phyloP scores from a whole-genome alignment of 2,797 vertebrate species.

The Chiloscyllium punctatum region DNA sequence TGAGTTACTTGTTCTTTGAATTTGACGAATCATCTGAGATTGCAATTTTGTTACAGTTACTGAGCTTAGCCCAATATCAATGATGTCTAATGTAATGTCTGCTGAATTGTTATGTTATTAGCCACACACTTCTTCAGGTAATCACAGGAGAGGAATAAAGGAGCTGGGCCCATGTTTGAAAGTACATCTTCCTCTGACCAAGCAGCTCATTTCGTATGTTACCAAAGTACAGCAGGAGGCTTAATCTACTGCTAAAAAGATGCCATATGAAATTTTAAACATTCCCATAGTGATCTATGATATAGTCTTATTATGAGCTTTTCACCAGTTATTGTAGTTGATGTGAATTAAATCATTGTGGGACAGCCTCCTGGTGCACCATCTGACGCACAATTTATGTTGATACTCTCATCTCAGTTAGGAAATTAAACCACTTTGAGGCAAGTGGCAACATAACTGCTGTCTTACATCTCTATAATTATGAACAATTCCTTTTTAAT shows the following conservation, averaged over 20 bases:
- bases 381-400: not conserved
- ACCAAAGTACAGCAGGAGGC: not conserved
- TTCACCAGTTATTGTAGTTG: not conserved
- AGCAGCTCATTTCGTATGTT: not conserved
- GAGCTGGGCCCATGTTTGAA: not conserved
- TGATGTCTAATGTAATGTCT: not conserved
- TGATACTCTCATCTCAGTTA: not conserved
- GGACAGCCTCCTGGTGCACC: not conserved
- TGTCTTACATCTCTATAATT: not conserved
- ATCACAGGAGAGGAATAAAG: not conserved
- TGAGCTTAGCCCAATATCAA: not conserved
- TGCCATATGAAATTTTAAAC: not conserved
- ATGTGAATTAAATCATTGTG: not conserved
- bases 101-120: constrained; percentile 7
- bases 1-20: not conserved
- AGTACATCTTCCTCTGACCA: not conserved
- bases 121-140: not conserved
- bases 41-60: not conserved
- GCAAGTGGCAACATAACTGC: not conserved
- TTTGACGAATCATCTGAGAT: not conserved
- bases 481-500: not conserved
- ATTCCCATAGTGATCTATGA: not conserved
- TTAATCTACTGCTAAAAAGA: not conserved
- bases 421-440: not conserved
- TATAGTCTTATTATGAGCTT: not conserved